phyloP scores from a whole-genome alignment of 2,888 invertebrate genomes.

The Resseliella maxima region DNA sequence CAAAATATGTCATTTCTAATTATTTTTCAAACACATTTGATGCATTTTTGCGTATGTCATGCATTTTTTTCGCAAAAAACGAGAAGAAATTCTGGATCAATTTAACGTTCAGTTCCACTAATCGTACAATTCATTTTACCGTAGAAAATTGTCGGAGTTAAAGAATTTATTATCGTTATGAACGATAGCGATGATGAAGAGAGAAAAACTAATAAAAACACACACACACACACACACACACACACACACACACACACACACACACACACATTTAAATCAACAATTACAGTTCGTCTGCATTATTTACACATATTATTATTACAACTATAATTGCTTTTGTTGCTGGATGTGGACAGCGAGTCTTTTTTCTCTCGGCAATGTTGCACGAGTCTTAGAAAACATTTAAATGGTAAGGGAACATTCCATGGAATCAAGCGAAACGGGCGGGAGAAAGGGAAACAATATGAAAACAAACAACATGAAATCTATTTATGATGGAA shows the following conservation, averaged over 20 bases:
- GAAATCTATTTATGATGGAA: slow-evolving; percentile 39
- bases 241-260: neutral
- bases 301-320: slow-evolving; percentile 31
- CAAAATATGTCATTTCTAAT: too few species aligned
- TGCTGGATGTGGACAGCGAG: neutral
- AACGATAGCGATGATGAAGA: too few species aligned
- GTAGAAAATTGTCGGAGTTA: neutral
- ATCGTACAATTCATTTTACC: neutral
- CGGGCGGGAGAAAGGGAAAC: neutral
- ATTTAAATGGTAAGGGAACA: neutral
- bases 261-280: neutral
- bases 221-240: neutral
- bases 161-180: slow-evolving; percentile 5
- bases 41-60: too few species aligned
- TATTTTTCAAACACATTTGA: too few species aligned
- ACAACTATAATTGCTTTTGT: neutral
- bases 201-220: too few species aligned
- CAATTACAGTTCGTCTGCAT: neutral
- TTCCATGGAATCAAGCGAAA: too few species aligned
- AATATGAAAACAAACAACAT: slow-evolving; percentile 20
- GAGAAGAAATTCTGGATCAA: slow-evolving; percentile 11
- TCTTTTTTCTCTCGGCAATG: neutral
- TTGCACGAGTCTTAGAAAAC: neutral
- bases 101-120: neutral
- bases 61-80: too few species aligned